These are phyloP conservation scores for Gymnoscopelus braueri DNA, from an alignment of 2,797 vertebrate species.

Conservation along the genomic window DNA sequence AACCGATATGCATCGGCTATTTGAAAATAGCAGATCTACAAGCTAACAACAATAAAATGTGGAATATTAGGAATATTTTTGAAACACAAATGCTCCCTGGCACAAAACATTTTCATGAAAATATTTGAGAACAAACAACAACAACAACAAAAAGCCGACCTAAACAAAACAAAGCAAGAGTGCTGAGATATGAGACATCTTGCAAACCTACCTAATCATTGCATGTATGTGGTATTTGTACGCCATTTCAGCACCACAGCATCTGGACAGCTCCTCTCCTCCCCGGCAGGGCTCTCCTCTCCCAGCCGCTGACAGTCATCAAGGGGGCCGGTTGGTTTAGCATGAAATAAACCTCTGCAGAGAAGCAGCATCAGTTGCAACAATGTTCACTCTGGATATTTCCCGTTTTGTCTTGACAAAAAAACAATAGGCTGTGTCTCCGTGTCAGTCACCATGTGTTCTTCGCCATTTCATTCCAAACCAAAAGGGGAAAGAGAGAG, in stretches of 20 bases:
- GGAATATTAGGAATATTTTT: too few relatives aligned
- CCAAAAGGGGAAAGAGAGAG: constrained; percentile 53
- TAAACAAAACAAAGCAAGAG: background rate
- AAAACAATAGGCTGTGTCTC: background rate
- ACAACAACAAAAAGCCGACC: background rate
- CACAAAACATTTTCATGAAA: too few relatives aligned
- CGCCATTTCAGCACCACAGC: constrained; percentile 30
- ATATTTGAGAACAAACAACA: background rate
- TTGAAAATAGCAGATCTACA: too few relatives aligned
- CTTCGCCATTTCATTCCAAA: constrained; percentile 44
- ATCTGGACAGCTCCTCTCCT: constrained; percentile 37
- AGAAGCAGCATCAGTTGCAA: constrained; percentile 1
- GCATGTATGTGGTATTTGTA: constrained; percentile 4
- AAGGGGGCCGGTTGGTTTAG: constrained; percentile 1
- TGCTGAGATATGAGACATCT: constrained; percentile 2
- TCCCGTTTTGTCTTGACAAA: constrained; percentile 25
- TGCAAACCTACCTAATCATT: constrained; percentile 68
- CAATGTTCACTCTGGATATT: constrained; percentile 27
- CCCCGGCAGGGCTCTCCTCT: constrained; percentile 25
- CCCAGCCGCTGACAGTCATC: constrained; percentile 13
- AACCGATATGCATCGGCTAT: too few relatives aligned
- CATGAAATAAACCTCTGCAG: constrained; percentile 6
- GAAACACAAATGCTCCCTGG: too few relatives aligned
- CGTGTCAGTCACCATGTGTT: constrained; percentile 2
- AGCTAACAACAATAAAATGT: too few relatives aligned